Evolutionary conservation across 2,113 vertebrate species (phyloP).

Genomic region (Eleginops maclovinus): DNA sequence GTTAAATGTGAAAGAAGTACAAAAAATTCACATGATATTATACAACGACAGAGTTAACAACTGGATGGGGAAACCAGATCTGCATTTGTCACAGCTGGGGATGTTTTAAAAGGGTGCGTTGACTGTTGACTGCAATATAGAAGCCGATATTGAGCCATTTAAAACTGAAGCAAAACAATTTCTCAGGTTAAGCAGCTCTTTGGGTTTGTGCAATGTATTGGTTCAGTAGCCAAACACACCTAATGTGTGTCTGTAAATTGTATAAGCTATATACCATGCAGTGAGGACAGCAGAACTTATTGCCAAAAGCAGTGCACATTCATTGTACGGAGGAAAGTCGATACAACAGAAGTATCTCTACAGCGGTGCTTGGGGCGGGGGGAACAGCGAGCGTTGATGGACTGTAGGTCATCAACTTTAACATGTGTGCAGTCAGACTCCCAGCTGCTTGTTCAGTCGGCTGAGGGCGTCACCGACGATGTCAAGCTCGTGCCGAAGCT

Average conservation of each 20-base stretch:
- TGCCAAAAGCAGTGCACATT: conserved; percentile 55
- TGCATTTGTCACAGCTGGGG: conserved; percentile 49
- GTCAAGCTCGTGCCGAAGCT: conserved; percentile 93
- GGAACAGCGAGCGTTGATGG: conserved; percentile 19
- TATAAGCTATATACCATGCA: conserved; percentile 37
- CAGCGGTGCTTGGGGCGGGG: conserved; percentile 19
- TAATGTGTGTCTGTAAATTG: conserved; percentile 27
- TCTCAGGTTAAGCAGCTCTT: conserved; percentile 55
- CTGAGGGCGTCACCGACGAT: conserved; percentile 91
- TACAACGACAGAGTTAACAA: conserved; percentile 58
- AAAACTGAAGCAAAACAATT: conserved; percentile 34
- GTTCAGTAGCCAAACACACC: conserved; percentile 43
- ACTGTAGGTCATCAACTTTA: conserved; percentile 6
- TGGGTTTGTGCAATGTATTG: conserved; percentile 57
- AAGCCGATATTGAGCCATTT: conserved; percentile 14
- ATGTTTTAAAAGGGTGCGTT: conserved; percentile 30
- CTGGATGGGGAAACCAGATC: conserved; percentile 21
- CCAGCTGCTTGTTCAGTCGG: conserved; percentile 89
- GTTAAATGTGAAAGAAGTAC: conserved; percentile 9
- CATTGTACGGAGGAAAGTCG: conserved; percentile 55
- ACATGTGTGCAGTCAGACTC: conserved; percentile 78
- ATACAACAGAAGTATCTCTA: conserved; percentile 59
- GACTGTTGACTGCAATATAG: conserved; percentile 40
- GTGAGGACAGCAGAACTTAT: conserved; percentile 34
- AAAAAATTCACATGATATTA: conserved; percentile 53